A percentile compares a stretch with the other conserved stretches of the same genome.
phyloP scores from a whole-genome alignment of 1,140 invertebrate species.

The Drosophila virilis region DNA sequence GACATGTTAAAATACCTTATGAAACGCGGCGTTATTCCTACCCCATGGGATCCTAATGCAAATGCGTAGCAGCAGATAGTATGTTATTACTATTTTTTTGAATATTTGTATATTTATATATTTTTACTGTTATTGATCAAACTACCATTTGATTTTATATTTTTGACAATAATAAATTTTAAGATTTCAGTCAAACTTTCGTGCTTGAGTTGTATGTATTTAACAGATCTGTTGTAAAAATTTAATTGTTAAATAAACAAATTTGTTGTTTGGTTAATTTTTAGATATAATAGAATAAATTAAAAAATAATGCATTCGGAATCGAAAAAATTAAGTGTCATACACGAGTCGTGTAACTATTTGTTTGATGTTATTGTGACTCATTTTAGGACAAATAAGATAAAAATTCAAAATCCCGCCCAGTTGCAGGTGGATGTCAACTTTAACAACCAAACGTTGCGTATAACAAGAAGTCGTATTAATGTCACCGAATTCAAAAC shows the following conservation, averaged over 20 bases:
- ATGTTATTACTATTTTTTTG: not conserved
- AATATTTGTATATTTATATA: not conserved
- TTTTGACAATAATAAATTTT: not conserved
- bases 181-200: not conserved
- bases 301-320: not conserved
- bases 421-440: constrained; percentile 19
- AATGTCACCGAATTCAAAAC: constrained; percentile 52
- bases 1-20: constrained; percentile 31
- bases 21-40: not conserved
- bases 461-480: constrained; percentile 49
- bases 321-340: not conserved
- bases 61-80: constrained; percentile 5
- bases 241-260: not conserved
- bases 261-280: not conserved
- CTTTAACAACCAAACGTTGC: constrained; percentile 15
- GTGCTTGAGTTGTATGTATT: not conserved
- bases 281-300: not conserved
- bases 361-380: constrained; percentile 59
- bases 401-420: not conserved
- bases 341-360: constrained; percentile 13
- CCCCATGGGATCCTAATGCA: constrained; percentile 8
- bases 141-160: constrained; percentile 2
- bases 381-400: not conserved
- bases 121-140: not conserved
- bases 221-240: not conserved